phyloP scores from a whole-genome alignment of 2,113 vertebrate species.

The Leptocoma aspasia region DNA sequence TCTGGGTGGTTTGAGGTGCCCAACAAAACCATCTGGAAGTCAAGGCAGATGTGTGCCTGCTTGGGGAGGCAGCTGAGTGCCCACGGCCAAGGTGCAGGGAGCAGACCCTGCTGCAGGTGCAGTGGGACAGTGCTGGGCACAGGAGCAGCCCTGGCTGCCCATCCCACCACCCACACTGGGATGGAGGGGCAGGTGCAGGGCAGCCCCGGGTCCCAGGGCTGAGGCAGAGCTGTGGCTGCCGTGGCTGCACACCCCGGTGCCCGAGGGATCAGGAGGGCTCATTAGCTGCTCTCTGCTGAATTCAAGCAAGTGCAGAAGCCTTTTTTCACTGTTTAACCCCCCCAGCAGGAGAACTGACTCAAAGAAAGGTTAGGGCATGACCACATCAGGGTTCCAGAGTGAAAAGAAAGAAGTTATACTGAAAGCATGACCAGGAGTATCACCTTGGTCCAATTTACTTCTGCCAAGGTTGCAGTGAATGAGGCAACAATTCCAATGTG shows the following conservation, averaged over 20 bases:
- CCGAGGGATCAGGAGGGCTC: constrained; percentile 1
- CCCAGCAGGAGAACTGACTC: constrained; percentile 7
- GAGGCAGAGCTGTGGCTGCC: not conserved
- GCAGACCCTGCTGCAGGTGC: too few species aligned
- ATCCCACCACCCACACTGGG: accelerated
- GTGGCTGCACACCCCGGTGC: accelerated
- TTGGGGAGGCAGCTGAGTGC: not conserved
- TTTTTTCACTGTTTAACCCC: not conserved
- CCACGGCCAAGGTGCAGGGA: accelerated
- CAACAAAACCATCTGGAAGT: not conserved
- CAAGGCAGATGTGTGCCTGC: not conserved
- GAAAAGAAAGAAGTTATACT: constrained; percentile 6
- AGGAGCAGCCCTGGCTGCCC: accelerated
- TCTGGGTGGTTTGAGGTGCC: not conserved
- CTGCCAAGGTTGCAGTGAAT: not conserved
- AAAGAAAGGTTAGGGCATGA: constrained; percentile 39
- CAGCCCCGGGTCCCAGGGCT: accelerated
- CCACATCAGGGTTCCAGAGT: not conserved
- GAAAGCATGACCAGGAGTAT: not conserved
- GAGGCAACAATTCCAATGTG: not conserved
- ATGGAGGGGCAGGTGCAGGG: accelerated
- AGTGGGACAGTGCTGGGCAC: not conserved
- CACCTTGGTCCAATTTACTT: constrained; percentile 4
- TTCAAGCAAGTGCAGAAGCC: not conserved
- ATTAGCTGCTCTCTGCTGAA: not conserved